Conservation (phyloP, 2,113 vertebrate species). For the Donacobius atricapilla region DNA sequence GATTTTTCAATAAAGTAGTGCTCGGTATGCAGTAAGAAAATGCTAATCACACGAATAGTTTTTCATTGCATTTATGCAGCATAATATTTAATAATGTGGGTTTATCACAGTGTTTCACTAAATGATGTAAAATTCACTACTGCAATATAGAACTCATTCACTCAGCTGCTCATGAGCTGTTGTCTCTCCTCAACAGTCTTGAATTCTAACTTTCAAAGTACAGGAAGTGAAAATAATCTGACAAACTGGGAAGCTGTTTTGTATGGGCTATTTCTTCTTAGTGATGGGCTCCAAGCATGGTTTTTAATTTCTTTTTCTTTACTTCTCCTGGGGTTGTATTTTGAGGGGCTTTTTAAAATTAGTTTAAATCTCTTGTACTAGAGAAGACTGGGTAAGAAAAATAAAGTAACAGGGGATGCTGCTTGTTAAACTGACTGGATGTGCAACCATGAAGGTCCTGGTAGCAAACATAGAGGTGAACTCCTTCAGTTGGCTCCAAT, state of each 20-base stretch:
- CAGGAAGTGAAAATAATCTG: neutral
- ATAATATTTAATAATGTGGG: neutral
- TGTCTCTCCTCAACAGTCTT: neutral
- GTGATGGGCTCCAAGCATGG: neutral
- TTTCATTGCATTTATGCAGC: neutral
- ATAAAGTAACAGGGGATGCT: neutral
- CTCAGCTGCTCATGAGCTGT: neutral
- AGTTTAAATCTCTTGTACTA: neutral
- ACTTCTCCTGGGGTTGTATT: neutral
- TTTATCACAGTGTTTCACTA: slow-evolving; percentile 17
- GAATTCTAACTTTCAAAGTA: neutral
- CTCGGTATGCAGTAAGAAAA: neutral
- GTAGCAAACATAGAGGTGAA: neutral
- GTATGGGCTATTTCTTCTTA: neutral
- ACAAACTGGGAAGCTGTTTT: neutral
- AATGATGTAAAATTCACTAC: slow-evolving; percentile 15
- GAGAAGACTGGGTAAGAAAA: neutral
- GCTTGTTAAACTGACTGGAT: neutral
- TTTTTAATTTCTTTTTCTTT: neutral
- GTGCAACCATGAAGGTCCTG: neutral
- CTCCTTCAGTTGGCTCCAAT: neutral
- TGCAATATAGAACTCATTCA: neutral
- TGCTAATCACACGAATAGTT: neutral
- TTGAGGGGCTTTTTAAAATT: neutral
- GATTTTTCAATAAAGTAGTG: slow-evolving; percentile 5